A percentile compares a stretch with the other conserved stretches of the same genome.
phyloP scores from a whole-genome alignment of 2,113 vertebrate genomes.

The Ranitomeya imitator region DNA sequence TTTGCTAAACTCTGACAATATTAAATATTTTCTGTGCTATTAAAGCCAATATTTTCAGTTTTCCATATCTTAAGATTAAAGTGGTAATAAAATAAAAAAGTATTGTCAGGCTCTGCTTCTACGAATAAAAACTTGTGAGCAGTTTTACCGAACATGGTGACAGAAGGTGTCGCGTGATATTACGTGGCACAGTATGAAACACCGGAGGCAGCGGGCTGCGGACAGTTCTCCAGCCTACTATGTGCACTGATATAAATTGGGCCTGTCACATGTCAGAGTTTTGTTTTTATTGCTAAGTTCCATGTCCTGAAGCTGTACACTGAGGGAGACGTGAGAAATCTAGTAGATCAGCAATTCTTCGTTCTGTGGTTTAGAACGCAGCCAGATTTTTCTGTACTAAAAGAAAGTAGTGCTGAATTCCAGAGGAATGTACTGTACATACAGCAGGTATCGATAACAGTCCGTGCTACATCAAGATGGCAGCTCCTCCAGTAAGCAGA shows the following conservation, averaged over 20 bases:
- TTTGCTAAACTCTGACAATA: background rate
- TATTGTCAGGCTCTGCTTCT: conserved; percentile 8
- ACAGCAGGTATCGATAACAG: background rate
- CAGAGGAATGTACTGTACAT: no score
- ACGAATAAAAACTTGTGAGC: background rate
- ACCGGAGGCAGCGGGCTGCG: background rate
- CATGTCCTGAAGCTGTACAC: conserved; percentile 30
- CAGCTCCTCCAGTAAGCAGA: background rate
- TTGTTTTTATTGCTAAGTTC: conserved; percentile 19
- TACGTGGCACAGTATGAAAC: conserved; percentile 8
- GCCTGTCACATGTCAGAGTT: conserved; percentile 36
- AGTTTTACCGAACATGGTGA: conserved; percentile 26
- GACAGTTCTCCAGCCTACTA: background rate
- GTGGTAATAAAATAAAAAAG: background rate
- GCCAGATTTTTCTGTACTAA: background rate
- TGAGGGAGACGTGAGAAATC: background rate
- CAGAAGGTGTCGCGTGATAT: conserved; percentile 38
- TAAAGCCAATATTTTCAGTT: background rate
- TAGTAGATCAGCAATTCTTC: background rate
- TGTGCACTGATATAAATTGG: conserved; percentile 37
- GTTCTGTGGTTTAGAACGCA: background rate
- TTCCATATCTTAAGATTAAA: background rate
- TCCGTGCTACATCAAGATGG: background rate
- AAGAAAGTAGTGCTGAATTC: background rate
- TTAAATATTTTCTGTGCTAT: background rate